These are phyloP conservation scores for Pangasius djambal DNA, from an alignment of 2,797 vertebrate genomes.

Conservation along the genomic window DNA sequence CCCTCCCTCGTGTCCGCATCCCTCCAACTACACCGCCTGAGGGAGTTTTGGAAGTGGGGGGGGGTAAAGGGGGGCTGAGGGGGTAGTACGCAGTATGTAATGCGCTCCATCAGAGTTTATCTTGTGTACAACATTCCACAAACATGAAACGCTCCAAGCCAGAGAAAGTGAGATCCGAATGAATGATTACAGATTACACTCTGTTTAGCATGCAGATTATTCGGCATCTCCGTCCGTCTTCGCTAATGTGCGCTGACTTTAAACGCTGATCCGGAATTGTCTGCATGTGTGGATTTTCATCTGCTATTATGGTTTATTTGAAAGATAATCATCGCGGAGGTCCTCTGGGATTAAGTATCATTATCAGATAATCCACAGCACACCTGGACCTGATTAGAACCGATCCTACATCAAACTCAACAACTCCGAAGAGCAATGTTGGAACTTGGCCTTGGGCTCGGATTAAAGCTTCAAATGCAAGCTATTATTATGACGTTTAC, in stretches of 20 bases:
- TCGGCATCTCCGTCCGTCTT: slow-evolving; percentile 12
- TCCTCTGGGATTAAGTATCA: slow-evolving; percentile 48
- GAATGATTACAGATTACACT: slow-evolving; percentile 36
- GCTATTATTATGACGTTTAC: slow-evolving; percentile 32
- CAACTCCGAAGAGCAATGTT: slow-evolving; percentile 3
- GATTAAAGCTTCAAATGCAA: slow-evolving; percentile 21
- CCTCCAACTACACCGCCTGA: slow-evolving; percentile 20
- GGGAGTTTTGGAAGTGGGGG: slow-evolving; percentile 3
- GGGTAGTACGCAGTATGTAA: slow-evolving; percentile 22
- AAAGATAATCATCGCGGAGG: slow-evolving; percentile 71
- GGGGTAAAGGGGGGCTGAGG: neutral
- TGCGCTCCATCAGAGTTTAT: slow-evolving; percentile 34
- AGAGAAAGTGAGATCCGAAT: slow-evolving; percentile 47
- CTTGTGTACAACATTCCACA: slow-evolving; percentile 43
- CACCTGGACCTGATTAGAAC: slow-evolving; percentile 50
- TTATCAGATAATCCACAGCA: slow-evolving; percentile 54
- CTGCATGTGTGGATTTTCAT: slow-evolving; percentile 71
- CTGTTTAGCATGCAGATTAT: slow-evolving; percentile 40
- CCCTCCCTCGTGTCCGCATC: slow-evolving; percentile 44
- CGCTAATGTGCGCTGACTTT: slow-evolving; percentile 54
- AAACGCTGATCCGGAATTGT: slow-evolving; percentile 54
- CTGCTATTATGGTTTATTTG: slow-evolving; percentile 72
- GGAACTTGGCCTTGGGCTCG: slow-evolving; percentile 23
- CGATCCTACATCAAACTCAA: slow-evolving; percentile 31
- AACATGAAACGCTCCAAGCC: slow-evolving; percentile 41